These are phyloP conservation scores for Clarias pachynema DNA, from an alignment of 2,797 vertebrate genomes.

Conservation along the genomic window DNA sequence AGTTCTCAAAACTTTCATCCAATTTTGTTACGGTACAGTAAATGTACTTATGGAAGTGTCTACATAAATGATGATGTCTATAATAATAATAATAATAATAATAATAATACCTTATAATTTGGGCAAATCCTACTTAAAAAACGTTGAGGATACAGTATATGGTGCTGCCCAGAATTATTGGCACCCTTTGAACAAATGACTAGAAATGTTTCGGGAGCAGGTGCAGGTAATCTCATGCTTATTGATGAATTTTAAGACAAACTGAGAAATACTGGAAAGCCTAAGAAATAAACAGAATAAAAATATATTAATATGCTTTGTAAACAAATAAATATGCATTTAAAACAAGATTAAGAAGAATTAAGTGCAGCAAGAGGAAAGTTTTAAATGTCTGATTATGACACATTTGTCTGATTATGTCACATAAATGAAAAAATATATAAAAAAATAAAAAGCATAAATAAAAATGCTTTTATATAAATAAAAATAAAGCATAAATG, in stretches of 20 bases:
- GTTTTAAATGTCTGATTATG: background rate
- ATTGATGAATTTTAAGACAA: background rate
- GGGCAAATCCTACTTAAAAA: background rate
- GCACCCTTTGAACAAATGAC: background rate
- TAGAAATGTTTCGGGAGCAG: background rate
- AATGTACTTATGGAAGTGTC: background rate
- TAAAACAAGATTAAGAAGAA: background rate
- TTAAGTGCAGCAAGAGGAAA: background rate
- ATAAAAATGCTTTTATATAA: too few relatives aligned
- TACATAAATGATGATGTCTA: background rate
- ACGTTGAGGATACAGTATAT: background rate
- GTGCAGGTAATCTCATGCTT: background rate
- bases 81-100: too few relatives aligned
- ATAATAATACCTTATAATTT: background rate
- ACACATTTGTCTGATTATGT: background rate
- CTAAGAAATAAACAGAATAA: background rate
- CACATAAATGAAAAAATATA: too few relatives aligned
- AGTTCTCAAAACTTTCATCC: background rate
- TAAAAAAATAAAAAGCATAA: too few relatives aligned
- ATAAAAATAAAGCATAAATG: too few relatives aligned
- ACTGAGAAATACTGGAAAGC: background rate
- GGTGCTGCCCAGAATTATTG: background rate
- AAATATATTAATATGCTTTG: background rate
- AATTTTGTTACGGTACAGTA: background rate
- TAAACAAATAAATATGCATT: background rate